Conservation (phyloP, 2,113 vertebrate genomes). For the Rhinopomastus cyanomelas region DNA sequence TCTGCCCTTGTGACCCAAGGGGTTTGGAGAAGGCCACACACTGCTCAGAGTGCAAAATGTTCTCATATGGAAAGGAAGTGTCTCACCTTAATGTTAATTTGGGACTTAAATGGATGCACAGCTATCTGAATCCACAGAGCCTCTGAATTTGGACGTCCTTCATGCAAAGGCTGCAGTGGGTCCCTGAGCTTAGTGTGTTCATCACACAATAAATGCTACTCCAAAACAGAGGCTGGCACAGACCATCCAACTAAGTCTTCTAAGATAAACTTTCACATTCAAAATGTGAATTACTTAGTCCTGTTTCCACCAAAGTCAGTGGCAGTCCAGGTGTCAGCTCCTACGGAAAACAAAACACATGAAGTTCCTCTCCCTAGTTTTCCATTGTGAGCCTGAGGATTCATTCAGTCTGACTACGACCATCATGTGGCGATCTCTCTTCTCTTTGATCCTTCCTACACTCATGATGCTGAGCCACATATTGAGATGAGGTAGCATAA, state of each 20-base stretch:
- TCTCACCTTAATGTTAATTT: neutral
- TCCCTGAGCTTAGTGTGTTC: neutral
- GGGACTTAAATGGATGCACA: neutral
- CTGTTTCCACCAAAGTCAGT: neutral
- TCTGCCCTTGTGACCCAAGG: neutral
- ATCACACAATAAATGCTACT: neutral
- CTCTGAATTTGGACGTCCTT: neutral
- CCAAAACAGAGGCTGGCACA: neutral
- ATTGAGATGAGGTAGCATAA: neutral
- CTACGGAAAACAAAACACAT: neutral
- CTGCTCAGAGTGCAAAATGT: neutral
- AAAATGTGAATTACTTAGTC: neutral
- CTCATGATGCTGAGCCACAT: neutral
- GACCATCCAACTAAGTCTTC: neutral
- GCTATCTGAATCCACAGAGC: neutral
- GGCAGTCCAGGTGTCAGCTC: neutral
- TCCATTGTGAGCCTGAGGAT: neutral
- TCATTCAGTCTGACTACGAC: neutral
- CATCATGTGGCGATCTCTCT: accelerated
- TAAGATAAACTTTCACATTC: neutral
- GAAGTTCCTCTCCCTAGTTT: neutral
- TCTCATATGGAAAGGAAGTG: neutral
- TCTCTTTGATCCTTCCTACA: neutral
- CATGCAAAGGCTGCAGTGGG: neutral
- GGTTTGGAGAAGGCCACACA: neutral